Percentiles rank a stretch among this genome's conserved stretches.
phyloP scores from a whole-genome alignment of 2,888 invertebrate species.

The Phaonia tiefii region DNA sequence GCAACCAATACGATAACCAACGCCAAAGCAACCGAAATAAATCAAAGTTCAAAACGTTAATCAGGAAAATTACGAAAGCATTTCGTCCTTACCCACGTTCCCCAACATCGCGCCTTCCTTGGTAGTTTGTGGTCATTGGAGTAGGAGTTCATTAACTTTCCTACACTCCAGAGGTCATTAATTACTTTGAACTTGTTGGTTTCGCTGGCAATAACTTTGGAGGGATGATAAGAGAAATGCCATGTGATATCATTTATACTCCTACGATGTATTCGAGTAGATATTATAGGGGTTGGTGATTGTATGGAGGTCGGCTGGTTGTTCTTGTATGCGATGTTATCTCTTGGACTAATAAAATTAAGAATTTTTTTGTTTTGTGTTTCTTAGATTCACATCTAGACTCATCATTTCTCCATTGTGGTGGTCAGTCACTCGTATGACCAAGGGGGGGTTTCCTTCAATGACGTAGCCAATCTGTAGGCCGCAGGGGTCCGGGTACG shows the following conservation, averaged over 20 bases:
- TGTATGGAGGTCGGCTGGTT: slow-evolving; percentile 21
- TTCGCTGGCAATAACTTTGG: slow-evolving; percentile 28
- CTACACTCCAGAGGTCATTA: slow-evolving; percentile 74
- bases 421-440: not conserved
- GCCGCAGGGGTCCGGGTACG: too few relatives aligned
- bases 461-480: too few relatives aligned
- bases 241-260: not conserved
- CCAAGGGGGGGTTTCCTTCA: slow-evolving; percentile 21
- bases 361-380: slow-evolving; percentile 40
- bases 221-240: slow-evolving; percentile 16
- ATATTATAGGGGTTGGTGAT: slow-evolving; percentile 44
- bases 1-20: not conserved
- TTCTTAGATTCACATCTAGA: not conserved
- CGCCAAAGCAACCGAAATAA: slow-evolving; percentile 56
- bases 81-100: slow-evolving; percentile 37
- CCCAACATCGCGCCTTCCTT: slow-evolving; percentile 21
- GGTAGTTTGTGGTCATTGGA: slow-evolving; percentile 14
- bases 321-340: slow-evolving; percentile 52
- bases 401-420: slow-evolving; percentile 6
- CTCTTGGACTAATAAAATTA: slow-evolving; percentile 58
- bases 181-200: slow-evolving; percentile 77
- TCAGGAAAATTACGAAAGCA: slow-evolving; percentile 65
- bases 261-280: slow-evolving; percentile 42
- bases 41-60: slow-evolving; percentile 70
- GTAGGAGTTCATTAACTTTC: slow-evolving; percentile 77